Conservation (phyloP, 2,797 vertebrate genomes). For the Nannoperca australis region DNA sequence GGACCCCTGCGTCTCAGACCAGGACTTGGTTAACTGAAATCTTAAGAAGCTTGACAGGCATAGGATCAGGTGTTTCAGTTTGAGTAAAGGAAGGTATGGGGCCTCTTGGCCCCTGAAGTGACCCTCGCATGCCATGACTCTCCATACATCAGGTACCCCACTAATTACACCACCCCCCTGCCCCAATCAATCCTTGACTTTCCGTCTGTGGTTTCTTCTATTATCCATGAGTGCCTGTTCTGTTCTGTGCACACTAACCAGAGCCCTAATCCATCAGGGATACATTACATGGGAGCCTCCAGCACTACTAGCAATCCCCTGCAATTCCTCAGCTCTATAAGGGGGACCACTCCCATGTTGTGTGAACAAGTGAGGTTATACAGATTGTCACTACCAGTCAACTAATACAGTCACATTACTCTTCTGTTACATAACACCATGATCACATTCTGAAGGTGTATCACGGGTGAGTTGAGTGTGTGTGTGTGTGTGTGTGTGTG, state of each 20-base stretch:
- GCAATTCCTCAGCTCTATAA: slow-evolving; percentile 55
- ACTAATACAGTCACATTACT: slow-evolving; percentile 42
- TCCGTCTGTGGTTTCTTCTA: slow-evolving; percentile 75
- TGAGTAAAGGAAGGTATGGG: slow-evolving; percentile 63
- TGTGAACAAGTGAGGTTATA: slow-evolving; percentile 69
- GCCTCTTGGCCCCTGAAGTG: slow-evolving; percentile 72
- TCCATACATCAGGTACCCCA: slow-evolving; percentile 78
- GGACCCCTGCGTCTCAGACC: slow-evolving; percentile 31
- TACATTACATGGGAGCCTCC: slow-evolving; percentile 77
- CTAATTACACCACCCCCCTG: slow-evolving; percentile 70
- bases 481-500: slow-evolving; percentile 37
- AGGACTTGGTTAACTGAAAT: slow-evolving; percentile 42
- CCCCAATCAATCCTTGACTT: slow-evolving; percentile 62
- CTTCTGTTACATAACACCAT: slow-evolving; percentile 49
- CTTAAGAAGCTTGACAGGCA: slow-evolving; percentile 59
- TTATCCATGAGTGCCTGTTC: slow-evolving; percentile 76
- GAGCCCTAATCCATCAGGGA: slow-evolving; percentile 77
- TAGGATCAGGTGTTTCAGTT: slow-evolving; percentile 79
- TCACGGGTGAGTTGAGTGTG: slow-evolving; percentile 24
- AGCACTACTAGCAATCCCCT: slow-evolving; percentile 55
- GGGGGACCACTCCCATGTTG: slow-evolving; percentile 53
- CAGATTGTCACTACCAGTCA: slow-evolving; percentile 62
- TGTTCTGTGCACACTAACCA: slow-evolving; percentile 77
- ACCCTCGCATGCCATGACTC: slow-evolving; percentile 73
- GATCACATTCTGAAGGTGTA: slow-evolving; percentile 23